These are phyloP conservation scores for Circaetus cinerascens DNA, from an alignment of 2,113 vertebrate genomes.

Conservation along the genomic window DNA sequence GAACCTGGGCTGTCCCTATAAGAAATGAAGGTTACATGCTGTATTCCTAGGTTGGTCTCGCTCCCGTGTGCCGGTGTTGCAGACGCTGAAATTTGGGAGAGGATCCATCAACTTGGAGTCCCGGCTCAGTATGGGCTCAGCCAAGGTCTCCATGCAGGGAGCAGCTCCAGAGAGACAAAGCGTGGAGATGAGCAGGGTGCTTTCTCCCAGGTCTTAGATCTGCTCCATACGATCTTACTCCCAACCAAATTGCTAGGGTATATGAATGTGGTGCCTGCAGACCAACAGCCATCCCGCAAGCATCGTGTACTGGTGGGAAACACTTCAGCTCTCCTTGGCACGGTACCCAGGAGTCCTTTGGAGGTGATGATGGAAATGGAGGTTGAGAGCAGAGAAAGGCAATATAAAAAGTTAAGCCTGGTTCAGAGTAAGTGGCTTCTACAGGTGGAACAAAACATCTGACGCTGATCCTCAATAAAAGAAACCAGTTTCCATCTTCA, in stretches of 20 bases:
- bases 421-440: not conserved
- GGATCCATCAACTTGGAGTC: not conserved
- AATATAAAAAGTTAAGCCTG: not conserved
- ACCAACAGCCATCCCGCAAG: not conserved
- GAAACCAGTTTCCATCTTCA: not conserved
- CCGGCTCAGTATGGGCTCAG: not conserved
- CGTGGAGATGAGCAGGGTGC: not conserved
- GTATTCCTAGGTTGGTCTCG: not conserved
- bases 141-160: not conserved
- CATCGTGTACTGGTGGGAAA: not conserved
- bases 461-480: not conserved
- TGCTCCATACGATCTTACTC: not conserved
- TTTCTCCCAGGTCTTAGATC: not conserved
- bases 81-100: not conserved
- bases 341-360: not conserved
- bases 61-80: not conserved
- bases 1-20: not conserved
- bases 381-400: not conserved
- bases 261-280: not conserved
- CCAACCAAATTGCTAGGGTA: not conserved
- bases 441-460: not conserved
- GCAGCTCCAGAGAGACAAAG: not conserved
- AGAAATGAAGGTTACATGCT: not conserved
- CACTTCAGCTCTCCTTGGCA: not conserved
- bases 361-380: not conserved